Evolutionary conservation across 2,113 vertebrate species (phyloP), one percentile per base, ranked within the genome.

Genomic region (Hiodon tergisus): DNA sequence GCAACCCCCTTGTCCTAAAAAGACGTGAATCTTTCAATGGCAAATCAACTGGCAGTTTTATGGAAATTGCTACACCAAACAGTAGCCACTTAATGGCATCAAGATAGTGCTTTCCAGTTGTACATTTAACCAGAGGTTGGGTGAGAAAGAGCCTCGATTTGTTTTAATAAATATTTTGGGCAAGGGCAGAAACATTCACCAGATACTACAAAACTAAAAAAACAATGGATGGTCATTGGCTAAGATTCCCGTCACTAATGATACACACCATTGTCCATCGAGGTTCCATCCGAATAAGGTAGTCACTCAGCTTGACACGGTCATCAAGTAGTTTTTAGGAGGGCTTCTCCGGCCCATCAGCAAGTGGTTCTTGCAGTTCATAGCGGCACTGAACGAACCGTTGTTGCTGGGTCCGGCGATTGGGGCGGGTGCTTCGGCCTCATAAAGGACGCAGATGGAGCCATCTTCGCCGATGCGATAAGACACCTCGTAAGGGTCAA

Each of bases 381-480:
- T 17, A 31, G 17, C 52, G 46, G 52, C 10, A 8, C 5, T 8
- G 14, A 3, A 3, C 10, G 61, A 3, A 14, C 13, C 67, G 13
- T 31, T 31, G 4, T 1, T 31, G 53, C 53, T 6, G 11, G 50
- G 3, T 8, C 5, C 62, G 3, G 51, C 3, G 4, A 13, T 70
- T 31, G 60, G 8, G 11, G 48, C 31, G 9, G 67, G 61, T 9
- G 55, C 52, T 4, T 69, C 67, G 85, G 87, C 88, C 75, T 93
- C 88, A 0, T 94, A 93, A 0, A 95, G 77, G 8, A 92, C 88
- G 31, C 93, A 94, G 82, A 92, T 94, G 81, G 93, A 94, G 9
- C 94, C 94, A 0, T 95, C 90, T 76, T 95, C 93, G 0, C 94
- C 94, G 0, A 94, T 95, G 10, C 93, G 87, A 69, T 94, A 94